A percentile compares a stretch with the other conserved stretches of the same genome.
phyloP scores from a whole-genome alignment of 1,140 invertebrate species.

The Paraescarpia echinospica region DNA sequence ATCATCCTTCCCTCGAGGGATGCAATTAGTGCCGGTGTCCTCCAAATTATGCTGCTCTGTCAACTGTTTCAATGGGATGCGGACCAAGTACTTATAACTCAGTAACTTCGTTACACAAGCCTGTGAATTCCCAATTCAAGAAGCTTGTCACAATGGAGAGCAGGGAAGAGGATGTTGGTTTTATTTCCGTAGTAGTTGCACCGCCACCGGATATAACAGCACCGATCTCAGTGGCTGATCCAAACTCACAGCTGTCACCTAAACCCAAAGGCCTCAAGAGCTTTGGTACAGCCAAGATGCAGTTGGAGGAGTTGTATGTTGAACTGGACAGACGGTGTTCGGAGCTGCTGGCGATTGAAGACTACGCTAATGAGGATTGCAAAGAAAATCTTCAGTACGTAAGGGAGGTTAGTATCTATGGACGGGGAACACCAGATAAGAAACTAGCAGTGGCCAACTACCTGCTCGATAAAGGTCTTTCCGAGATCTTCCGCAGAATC shows the following conservation, averaged over 20 bases:
- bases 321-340: background rate
- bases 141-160: background rate
- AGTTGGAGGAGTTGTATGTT: background rate
- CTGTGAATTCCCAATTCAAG: background rate
- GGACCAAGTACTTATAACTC: background rate
- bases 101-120: background rate
- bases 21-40: too few relatives aligned
- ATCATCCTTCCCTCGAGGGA: background rate
- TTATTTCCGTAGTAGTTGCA: background rate
- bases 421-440: background rate
- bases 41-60: background rate
- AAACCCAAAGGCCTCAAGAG: background rate
- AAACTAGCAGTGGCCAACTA: background rate
- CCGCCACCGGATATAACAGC: background rate
- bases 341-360: background rate
- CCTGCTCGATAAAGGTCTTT: background rate
- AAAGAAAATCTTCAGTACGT: background rate
- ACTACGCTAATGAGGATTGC: background rate
- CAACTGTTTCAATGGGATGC: background rate
- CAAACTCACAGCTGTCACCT: background rate
- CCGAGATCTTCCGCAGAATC: constrained; percentile 5
- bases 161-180: background rate
- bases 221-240: background rate
- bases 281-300: background rate
- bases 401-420: background rate